Base-by-base conservation (phyloP, 2,797 vertebrate species). In the Rhynchotus rufescens region DNA sequence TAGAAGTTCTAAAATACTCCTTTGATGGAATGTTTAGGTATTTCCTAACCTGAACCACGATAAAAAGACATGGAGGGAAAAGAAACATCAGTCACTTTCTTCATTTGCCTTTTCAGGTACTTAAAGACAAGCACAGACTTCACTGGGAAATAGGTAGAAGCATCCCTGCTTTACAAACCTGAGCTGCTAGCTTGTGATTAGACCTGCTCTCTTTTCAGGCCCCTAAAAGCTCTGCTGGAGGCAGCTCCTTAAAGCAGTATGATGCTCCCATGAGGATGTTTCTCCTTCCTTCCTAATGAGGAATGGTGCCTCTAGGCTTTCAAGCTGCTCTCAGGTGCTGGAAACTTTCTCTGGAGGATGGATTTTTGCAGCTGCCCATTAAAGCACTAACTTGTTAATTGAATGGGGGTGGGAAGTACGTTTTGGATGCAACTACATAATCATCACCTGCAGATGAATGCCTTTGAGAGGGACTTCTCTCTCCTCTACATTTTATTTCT, bases 321-420 rank as follows among this genome's bases (percentile, higher is more conserved):
- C 59, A 86, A 73, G 5, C 51, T 60, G 44, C 76, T 88, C 86
- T 80, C 82, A 90, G 90, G 84, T 73, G 81, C 90, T 76, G 71
- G 57, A 69, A 67, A 78, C 34, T 71, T 32, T 79, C 89, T 76
- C 75, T 72, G 44, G 60, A 77, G 60, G n/a, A 76, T 67, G 67
- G 56, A 83, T 90, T 90, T 80, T 73, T 89, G 67, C 86, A 89
- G 86, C 88, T 85, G 91, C 52, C 95, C 88, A 79, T 85, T 91
- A 93, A 85, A 88, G 65, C 52, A 80, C 32, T 15, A 60, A 85
- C 81, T 6, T 80, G 86, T 83, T 95, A 94, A 94, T 93, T 92
- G 88, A 76, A 79, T 12, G 71, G 84, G 67, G 80, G 79, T 81
- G 86, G 82, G 67, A 85, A 94, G 87, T 38, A 32, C 30, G 83